Conservation (phyloP, 1,140 invertebrate genomes). For the Metaphire vulgaris region DNA sequence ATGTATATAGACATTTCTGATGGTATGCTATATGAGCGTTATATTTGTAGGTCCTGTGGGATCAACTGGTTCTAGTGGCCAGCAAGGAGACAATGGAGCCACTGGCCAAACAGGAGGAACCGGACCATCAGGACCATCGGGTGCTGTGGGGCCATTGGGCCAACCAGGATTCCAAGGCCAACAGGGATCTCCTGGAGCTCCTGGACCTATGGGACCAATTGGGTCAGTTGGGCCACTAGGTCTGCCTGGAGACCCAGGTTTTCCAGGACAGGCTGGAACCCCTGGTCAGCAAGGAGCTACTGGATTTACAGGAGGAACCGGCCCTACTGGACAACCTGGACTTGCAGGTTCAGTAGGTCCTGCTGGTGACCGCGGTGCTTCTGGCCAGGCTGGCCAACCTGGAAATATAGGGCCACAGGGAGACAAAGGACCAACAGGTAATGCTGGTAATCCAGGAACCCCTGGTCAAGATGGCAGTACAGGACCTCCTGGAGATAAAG, state of each 20-base stretch:
- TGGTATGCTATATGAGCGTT: too few relatives aligned
- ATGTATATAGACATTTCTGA: too few relatives aligned
- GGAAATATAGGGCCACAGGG: slow-evolving; percentile 3
- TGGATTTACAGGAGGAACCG: not conserved
- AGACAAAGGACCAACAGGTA: not conserved
- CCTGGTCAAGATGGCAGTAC: slow-evolving; percentile 21
- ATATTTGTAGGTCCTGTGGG: slow-evolving; percentile 5
- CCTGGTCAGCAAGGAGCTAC: slow-evolving; percentile 5
- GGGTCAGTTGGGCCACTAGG: slow-evolving; percentile 8
- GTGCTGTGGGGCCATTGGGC: slow-evolving; percentile 4
- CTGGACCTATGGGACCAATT: slow-evolving; percentile 3
- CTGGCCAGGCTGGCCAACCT: slow-evolving; percentile 13
- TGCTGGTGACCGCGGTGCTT: slow-evolving; percentile 17
- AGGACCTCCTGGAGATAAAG: slow-evolving; percentile 10
- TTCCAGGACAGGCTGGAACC: slow-evolving; percentile 14
- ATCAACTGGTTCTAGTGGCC: slow-evolving; percentile 3
- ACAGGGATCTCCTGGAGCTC: not conserved
- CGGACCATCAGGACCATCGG: not conserved
- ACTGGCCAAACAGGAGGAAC: not conserved
- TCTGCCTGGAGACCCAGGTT: not conserved
- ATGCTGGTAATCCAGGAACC: slow-evolving; percentile 10
- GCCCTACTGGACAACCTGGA: not conserved
- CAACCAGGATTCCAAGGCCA: slow-evolving; percentile 4
- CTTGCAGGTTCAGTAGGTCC: not conserved
- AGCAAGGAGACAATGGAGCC: slow-evolving; percentile 1